These are phyloP conservation scores for Leptinotarsa rubiginosa DNA, from an alignment of 2,888 invertebrate genomes.

Conservation along the genomic window DNA sequence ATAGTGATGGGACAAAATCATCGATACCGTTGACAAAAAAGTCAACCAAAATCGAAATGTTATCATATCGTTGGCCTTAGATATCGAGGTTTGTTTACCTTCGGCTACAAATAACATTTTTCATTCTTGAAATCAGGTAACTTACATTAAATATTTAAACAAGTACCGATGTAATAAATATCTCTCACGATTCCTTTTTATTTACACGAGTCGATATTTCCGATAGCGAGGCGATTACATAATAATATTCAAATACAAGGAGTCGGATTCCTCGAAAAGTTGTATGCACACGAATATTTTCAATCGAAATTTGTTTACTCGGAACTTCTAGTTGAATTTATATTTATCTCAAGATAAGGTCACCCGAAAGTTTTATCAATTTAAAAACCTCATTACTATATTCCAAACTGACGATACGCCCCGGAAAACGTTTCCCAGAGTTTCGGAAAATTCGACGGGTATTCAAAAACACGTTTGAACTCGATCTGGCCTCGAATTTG, in stretches of 20 bases:
- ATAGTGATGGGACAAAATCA: too few relatives aligned
- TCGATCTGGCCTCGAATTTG: too few relatives aligned
- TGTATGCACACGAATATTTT: background rate
- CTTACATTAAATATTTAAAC: conserved; percentile 3
- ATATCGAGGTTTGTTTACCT: background rate
- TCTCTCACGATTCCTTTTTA: conserved; percentile 10
- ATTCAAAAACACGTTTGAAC: too few relatives aligned
- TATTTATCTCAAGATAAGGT: too few relatives aligned
- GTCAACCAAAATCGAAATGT: background rate
- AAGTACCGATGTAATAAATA: conserved; percentile 6
- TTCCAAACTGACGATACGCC: too few relatives aligned
- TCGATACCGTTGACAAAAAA: background rate
- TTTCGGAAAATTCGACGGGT: too few relatives aligned
- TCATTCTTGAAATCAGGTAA: conserved; percentile 7
- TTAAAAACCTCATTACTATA: too few relatives aligned
- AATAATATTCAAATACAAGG: background rate
- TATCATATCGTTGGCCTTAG: background rate
- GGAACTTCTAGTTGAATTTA: too few relatives aligned
- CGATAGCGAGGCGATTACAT: conserved; percentile 2
- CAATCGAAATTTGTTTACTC: background rate
- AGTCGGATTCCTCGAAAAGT: background rate
- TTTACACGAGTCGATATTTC: conserved; percentile 16
- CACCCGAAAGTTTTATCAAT: too few relatives aligned
- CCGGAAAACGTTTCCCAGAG: too few relatives aligned
- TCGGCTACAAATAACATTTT: background rate